Evolutionary conservation across 2,113 vertebrate species (phyloP), one percentile per base, ranked within the genome.

Genomic region (Cichladusa arquata): DNA sequence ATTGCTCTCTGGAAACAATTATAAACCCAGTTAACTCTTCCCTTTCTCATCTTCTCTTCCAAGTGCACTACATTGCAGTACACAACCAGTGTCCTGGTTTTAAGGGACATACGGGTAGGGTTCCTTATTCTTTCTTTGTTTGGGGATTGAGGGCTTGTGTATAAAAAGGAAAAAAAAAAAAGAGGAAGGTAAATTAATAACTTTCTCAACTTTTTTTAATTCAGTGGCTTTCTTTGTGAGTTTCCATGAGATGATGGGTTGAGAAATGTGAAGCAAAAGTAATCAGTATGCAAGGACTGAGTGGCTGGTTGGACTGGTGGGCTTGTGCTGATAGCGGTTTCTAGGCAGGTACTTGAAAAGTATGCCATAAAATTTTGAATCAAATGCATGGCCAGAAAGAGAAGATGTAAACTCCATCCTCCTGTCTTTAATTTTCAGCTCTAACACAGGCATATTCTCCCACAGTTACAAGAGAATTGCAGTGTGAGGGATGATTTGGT

Each of bases 11-110:
- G 88, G 88, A 96, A 88, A 92, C 80, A 88, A 88, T 92, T 94
- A 86, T 57, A 93, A 94, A 86, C 48, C 79, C 71, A 29, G 31
- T 95, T 95, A 97, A 96, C 86, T 90, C 96, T 88, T 90, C n/a
- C 57, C 10, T 91, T 94, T 90, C 85, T 42, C 34, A 34, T 56
- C n/a, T 84, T 95, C 69, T 86, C 31, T 93, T 90, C 64, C 31
- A 76, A 83, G 40, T 6, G 18, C 40, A 42, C 56, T 74, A 25
- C 51, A 74, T 66, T 88, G 9, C 50, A 51, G 26, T 29, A 51
- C 50, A 51, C 26, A 51, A 17, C 26, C 50, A 51, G 26, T 51
- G 38, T 83, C 24, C 54, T 81, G 64, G 17, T 78, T 92, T 96
- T 88, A 70, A 86, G 67, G 34, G 29, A 66, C 9, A 8, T 36